These are phyloP conservation scores for Psittacula echo DNA, from an alignment of 2,797 vertebrate species.

Conservation along the genomic window DNA sequence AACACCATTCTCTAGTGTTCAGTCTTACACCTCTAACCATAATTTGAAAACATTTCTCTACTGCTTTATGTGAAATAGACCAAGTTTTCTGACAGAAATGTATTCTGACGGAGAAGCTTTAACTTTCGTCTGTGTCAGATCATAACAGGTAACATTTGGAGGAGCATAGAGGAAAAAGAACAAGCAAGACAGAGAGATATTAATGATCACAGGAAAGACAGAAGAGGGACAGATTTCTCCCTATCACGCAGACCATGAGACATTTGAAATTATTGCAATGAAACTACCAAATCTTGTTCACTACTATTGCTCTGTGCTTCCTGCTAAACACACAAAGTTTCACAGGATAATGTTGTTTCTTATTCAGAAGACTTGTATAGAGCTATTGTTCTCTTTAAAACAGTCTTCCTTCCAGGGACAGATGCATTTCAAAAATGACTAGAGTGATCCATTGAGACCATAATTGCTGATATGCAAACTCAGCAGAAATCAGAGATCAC, in stretches of 20 bases:
- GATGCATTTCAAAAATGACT: not conserved
- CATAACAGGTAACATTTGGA: not conserved
- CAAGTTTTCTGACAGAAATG: not conserved
- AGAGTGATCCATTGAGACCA: not conserved
- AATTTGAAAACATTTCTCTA: not conserved
- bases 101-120: not conserved
- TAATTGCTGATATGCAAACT: not conserved
- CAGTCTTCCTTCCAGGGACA: not conserved
- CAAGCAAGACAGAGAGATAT: not conserved
- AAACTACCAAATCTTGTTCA: not conserved
- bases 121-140: not conserved
- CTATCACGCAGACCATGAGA: not conserved
- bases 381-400: not conserved
- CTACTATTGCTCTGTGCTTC: not conserved
- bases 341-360: not conserved
- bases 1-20: not conserved
- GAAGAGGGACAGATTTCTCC: not conserved
- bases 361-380: not conserved
- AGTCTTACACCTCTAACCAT: not conserved
- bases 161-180: not conserved
- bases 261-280: not conserved
- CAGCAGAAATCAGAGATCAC: not conserved
- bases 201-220: not conserved
- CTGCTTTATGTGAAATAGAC: not conserved
- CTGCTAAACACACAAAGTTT: not conserved